Conservation (phyloP, 2,797 vertebrate species). For the Glossophaga mutica region DNA sequence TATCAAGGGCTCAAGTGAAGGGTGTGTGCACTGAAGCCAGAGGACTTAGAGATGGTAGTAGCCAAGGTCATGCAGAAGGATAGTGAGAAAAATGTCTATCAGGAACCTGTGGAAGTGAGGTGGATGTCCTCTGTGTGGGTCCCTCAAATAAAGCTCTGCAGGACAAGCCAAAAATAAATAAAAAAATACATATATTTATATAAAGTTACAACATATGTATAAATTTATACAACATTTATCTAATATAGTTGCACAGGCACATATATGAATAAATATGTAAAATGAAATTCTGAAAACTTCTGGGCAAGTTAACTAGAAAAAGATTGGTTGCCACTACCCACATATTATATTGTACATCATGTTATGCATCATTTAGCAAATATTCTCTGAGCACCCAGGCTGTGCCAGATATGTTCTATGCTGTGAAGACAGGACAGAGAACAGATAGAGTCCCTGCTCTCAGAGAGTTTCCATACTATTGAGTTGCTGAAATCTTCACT, state of each 20-base stretch:
- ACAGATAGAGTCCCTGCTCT: neutral
- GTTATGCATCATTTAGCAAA: neutral
- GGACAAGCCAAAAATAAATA: neutral
- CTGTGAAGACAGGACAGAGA: neutral
- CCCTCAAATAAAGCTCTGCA: conserved; percentile 76
- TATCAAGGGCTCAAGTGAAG: conserved; percentile 97
- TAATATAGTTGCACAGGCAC: neutral
- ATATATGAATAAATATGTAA: neutral
- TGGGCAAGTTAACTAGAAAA: conserved; percentile 16
- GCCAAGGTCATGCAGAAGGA: conserved; percentile 99
- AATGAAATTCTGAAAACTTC: neutral
- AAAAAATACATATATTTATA: neutral
- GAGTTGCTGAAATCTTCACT: conserved; percentile 35
- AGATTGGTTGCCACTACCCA: neutral
- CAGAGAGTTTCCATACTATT: neutral
- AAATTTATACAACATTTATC: neutral
- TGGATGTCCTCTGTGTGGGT: neutral
- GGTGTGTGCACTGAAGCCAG: conserved; percentile 96
- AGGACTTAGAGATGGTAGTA: conserved; percentile 99
- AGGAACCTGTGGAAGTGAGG: conserved; percentile 97
- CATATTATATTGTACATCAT: neutral
- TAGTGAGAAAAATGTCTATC: conserved; percentile 99
- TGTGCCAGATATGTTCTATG: neutral
- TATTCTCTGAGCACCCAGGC: neutral
- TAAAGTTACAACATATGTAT: neutral